Evolutionary conservation across 1,140 invertebrate genomes (phyloP).

Genomic region (Panulirus ornatus): DNA sequence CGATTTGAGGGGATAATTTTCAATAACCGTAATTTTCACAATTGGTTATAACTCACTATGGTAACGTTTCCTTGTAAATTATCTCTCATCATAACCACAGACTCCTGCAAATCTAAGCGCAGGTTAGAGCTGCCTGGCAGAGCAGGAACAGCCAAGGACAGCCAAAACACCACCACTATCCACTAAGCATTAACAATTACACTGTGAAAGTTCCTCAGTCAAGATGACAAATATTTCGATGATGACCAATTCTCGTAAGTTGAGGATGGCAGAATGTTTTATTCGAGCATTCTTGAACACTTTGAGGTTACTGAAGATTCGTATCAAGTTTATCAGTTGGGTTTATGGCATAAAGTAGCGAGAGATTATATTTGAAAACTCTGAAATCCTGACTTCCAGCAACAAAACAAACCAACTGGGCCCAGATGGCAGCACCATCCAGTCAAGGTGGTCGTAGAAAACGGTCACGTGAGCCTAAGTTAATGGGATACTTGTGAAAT

Average conservation of each 20-base stretch:
- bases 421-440: slow-evolving; percentile 7
- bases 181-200: slow-evolving; percentile 8
- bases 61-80: no score
- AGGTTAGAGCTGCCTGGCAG: no score
- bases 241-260: neutral
- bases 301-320: neutral
- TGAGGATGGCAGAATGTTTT: neutral
- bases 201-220: slow-evolving; percentile 25
- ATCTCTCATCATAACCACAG: no score
- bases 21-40: no score
- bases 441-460: slow-evolving; percentile 6
- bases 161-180: slow-evolving; percentile 16
- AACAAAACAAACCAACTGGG: slow-evolving; percentile 36
- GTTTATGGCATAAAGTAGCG: neutral
- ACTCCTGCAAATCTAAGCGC: no score
- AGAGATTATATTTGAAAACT: neutral
- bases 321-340: no score
- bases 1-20: no score
- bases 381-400: neutral
- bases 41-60: no score
- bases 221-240: neutral
- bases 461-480: no score
- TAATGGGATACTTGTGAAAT: no score
- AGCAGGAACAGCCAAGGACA: slow-evolving; percentile 18
- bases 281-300: neutral